phyloP scores from a whole-genome alignment of 1,140 invertebrate genomes.

The Pararge aegeria region DNA sequence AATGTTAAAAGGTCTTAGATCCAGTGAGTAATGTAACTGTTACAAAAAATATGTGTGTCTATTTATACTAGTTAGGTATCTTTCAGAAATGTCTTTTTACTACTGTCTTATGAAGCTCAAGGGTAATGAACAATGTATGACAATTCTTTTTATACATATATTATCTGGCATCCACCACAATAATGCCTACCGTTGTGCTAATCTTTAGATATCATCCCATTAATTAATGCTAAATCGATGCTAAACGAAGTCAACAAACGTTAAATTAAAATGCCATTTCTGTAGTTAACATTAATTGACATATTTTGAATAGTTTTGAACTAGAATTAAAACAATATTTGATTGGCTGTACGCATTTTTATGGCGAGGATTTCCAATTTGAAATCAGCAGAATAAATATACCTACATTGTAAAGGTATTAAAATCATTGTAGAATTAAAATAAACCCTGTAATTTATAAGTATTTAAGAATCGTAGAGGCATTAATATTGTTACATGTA shows the following conservation, averaged over 20 bases:
- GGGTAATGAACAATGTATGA: not conserved
- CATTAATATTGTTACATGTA: slow-evolving; percentile 50
- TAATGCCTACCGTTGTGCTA: not conserved
- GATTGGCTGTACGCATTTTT: not conserved
- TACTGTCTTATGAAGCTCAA: slow-evolving; percentile 19
- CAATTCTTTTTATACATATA: not conserved
- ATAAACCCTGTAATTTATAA: slow-evolving; percentile 8
- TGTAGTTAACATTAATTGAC: no score
- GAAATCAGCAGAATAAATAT: slow-evolving; percentile 2
- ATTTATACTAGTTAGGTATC: slow-evolving; percentile 28
- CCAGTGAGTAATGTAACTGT: slow-evolving; percentile 34
- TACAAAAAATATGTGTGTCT: slow-evolving; percentile 34
- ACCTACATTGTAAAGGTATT: not conserved
- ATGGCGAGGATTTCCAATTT: not conserved
- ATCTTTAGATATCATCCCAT: no score
- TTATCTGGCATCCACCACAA: not conserved
- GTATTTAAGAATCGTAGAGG: slow-evolving; percentile 17
- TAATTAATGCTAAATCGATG: no score
- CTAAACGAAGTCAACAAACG: no score
- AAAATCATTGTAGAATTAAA: slow-evolving; percentile 15
- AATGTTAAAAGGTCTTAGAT: slow-evolving; percentile 35
- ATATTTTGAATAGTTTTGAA: no score
- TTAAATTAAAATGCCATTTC: no score
- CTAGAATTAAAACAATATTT: no score
- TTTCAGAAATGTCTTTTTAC: slow-evolving; percentile 13